phyloP scores from a whole-genome alignment of 2,888 invertebrate species.

The Germaria angustata region DNA sequence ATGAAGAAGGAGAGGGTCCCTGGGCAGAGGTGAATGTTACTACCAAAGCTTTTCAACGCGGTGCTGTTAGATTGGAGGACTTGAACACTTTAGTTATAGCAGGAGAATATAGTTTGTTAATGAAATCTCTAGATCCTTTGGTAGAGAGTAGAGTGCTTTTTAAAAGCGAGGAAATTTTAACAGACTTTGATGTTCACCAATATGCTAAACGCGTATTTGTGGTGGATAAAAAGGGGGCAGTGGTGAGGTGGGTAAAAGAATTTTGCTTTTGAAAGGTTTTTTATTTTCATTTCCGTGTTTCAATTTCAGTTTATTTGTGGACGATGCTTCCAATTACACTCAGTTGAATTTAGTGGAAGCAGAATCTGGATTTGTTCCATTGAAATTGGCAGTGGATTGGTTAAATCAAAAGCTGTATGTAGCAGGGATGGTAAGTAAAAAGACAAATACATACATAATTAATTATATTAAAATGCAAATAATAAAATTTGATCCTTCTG shows the following conservation, averaged over 20 bases:
- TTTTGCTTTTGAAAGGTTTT: not conserved
- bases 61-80: constrained; percentile 46
- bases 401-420: constrained; percentile 91
- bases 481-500: constrained; percentile 49
- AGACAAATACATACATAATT: no score
- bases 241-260: constrained; percentile 80
- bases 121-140: constrained; percentile 71
- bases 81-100: constrained; percentile 68
- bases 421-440: constrained; percentile 84
- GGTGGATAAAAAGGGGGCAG: constrained; percentile 85
- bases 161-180: constrained; percentile 73
- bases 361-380: constrained; percentile 83
- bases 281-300: no score
- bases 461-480: no score
- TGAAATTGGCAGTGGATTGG: constrained; percentile 93
- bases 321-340: constrained; percentile 67
- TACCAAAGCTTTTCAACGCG: constrained; percentile 81
- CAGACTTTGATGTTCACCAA: constrained; percentile 90
- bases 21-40: constrained; percentile 83
- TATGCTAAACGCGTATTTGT: constrained; percentile 87
- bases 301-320: constrained; percentile 58
- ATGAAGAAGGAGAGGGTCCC: constrained; percentile 90
- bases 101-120: constrained; percentile 69
- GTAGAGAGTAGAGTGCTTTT: constrained; percentile 73
- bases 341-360: constrained; percentile 83